phyloP scores from a whole-genome alignment of 2,888 invertebrate species.

The Atherix ibis region DNA sequence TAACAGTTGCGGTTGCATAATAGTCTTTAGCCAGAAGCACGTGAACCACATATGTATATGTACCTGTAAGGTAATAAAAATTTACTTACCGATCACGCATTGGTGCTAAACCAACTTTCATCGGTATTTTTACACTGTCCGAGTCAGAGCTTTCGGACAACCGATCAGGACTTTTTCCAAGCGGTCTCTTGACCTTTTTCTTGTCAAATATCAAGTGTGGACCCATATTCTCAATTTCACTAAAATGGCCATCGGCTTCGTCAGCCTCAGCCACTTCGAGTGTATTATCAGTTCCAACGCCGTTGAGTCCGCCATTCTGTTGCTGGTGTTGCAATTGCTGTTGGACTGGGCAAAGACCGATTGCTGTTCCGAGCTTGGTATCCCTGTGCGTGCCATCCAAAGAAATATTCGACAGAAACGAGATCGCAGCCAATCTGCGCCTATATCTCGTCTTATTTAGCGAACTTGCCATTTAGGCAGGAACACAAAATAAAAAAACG shows the following conservation, averaged over 20 bases:
- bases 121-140: conserved; percentile 50
- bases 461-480: conserved; percentile 35
- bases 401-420: conserved; percentile 89
- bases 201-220: conserved; percentile 29
- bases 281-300: conserved; percentile 19
- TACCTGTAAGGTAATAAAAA: too few relatives aligned
- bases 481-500: conserved; percentile 1
- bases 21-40: too few relatives aligned
- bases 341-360: conserved; percentile 24
- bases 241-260: conserved; percentile 33
- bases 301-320: conserved; percentile 10
- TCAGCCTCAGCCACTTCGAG: conserved; percentile 27
- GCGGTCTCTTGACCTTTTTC: conserved; percentile 30
- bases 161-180: conserved; percentile 33
- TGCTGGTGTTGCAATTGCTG: conserved; percentile 13
- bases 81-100: conserved; percentile 44
- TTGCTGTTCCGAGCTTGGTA: conserved; percentile 40
- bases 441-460: conserved; percentile 49
- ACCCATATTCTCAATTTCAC: conserved; percentile 33
- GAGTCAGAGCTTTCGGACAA: conserved; percentile 59
- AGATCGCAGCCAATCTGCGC: conserved; percentile 78
- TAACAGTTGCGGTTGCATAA: too few relatives aligned
- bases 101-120: conserved; percentile 36
- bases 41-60: too few relatives aligned
- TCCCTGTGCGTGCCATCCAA: conserved; percentile 77